These are phyloP conservation scores for Pseudolycoriella hygida DNA, from an alignment of 2,888 invertebrate species.

Conservation along the genomic window DNA sequence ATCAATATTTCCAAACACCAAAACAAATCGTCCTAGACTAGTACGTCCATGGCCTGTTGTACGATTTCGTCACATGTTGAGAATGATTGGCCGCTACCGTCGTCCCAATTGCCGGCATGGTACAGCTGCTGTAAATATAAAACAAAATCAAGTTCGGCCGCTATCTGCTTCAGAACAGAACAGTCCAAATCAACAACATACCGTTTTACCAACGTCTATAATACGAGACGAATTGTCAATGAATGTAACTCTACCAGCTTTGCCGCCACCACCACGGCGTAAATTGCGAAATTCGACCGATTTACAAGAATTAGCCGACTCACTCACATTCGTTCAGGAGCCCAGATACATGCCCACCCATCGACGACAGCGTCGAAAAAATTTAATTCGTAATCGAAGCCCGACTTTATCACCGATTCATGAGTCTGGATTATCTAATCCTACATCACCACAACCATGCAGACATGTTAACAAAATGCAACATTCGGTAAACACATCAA, in stretches of 20 bases:
- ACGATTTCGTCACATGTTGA: conserved; percentile 24
- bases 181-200: conserved; percentile 3
- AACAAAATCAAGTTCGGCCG: conserved; percentile 29
- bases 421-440: conserved; percentile 52
- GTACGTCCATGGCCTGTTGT: conserved; percentile 22
- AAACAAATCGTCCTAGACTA: conserved; percentile 11
- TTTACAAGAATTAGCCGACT: conserved; percentile 36
- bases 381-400: conserved; percentile 31
- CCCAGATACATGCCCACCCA: conserved; percentile 13
- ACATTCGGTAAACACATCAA: too few species aligned
- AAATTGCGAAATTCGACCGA: conserved; percentile 31
- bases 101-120: conserved; percentile 21
- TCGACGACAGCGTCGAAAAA: conserved; percentile 28
- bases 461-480: conserved; percentile 17
- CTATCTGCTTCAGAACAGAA: conserved; percentile 12
- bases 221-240: conserved; percentile 18
- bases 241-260: conserved; percentile 20
- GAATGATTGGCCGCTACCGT: conserved; percentile 25
- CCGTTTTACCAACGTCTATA: conserved; percentile 13
- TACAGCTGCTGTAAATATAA: conserved; percentile 12
- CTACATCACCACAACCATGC: conserved; percentile 39
- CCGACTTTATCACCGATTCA: conserved; percentile 49
- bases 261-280: conserved; percentile 31
- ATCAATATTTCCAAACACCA: not conserved
- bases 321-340: conserved; percentile 31